These are phyloP conservation scores for Campylomormyrus numenius DNA, from an alignment of 2,113 vertebrate species.

Conservation along the genomic window DNA sequence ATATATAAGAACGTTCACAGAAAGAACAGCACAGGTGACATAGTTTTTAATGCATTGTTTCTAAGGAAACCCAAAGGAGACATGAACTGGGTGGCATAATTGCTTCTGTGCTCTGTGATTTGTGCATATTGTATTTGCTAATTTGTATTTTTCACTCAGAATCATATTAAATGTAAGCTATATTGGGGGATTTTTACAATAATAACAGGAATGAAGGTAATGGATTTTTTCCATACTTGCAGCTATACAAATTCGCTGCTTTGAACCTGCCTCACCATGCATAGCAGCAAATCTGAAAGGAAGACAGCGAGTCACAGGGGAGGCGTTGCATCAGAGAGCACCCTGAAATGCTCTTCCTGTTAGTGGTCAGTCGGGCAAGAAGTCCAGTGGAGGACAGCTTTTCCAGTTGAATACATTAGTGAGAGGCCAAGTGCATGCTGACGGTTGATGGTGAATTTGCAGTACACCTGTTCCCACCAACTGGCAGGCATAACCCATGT, in stretches of 20 bases:
- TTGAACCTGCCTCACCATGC: conserved; percentile 24
- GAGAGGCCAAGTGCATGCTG: conserved; percentile 76
- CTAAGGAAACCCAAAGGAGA: not conserved
- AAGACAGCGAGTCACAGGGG: conserved; percentile 49
- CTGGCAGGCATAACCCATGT: conserved; percentile 79
- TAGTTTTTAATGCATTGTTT: conserved; percentile 24
- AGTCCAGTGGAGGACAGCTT: conserved; percentile 64
- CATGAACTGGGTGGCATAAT: not conserved
- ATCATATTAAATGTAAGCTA: not conserved
- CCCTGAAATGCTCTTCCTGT: conserved; percentile 53
- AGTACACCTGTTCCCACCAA: conserved; percentile 91
- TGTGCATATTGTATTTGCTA: not conserved
- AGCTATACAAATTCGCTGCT: conserved; percentile 9
- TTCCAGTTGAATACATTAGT: conserved; percentile 76
- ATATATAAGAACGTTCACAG: not conserved
- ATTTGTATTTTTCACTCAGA: not conserved
- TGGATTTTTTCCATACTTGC: not conserved
- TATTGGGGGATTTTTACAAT: not conserved
- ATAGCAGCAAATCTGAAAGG: conserved; percentile 28
- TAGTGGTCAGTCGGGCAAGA: conserved; percentile 67
- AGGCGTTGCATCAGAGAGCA: conserved; percentile 39
- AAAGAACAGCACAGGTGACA: conserved; percentile 21
- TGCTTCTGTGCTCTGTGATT: not conserved
- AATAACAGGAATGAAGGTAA: conserved; percentile 25
- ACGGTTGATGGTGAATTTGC: conserved; percentile 78